phyloP scores from a whole-genome alignment of 2,797 vertebrate genomes.

The Cossypha niveicapilla region DNA sequence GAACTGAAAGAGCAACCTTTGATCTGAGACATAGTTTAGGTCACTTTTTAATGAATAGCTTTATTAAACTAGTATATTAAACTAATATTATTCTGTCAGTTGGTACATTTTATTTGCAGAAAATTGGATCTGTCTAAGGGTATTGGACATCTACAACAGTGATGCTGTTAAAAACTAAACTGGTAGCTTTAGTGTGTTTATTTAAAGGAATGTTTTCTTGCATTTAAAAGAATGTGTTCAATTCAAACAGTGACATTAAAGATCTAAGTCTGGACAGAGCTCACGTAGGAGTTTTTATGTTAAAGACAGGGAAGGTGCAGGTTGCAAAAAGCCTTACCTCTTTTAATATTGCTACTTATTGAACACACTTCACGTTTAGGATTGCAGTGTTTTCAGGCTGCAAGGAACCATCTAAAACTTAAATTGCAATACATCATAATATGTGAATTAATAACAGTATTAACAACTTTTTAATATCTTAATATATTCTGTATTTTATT shows the following conservation, averaged over 20 bases:
- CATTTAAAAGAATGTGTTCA: not conserved
- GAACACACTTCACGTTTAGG: not conserved
- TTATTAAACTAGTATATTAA: slow-evolving; percentile 64
- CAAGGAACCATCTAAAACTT: not conserved
- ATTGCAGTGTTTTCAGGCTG: not conserved
- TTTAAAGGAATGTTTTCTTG: slow-evolving; percentile 29
- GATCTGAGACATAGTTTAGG: slow-evolving; percentile 44
- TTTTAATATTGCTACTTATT: not conserved
- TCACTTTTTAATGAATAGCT: slow-evolving; percentile 53
- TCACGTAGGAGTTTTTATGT: not conserved
- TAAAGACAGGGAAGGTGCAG: not conserved
- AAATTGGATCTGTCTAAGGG: slow-evolving; percentile 48
- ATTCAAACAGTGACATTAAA: not conserved
- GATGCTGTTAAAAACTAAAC: slow-evolving; percentile 39
- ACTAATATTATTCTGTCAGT: slow-evolving; percentile 63
- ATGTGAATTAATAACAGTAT: not conserved
- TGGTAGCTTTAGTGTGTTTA: slow-evolving; percentile 1
- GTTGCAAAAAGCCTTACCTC: not conserved
- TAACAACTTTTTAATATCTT: not conserved
- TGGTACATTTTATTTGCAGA: slow-evolving; percentile 54
- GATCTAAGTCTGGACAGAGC: not conserved
- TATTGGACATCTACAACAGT: slow-evolving; percentile 12
- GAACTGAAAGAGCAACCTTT: slow-evolving; percentile 44
- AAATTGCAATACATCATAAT: not conserved
- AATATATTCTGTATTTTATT: not conserved